A percentile compares a stretch with the other conserved stretches of the same genome.
These are phyloP conservation scores for Butorides virescens DNA, from an alignment of 2,113 vertebrate species.

Conservation along the genomic window DNA sequence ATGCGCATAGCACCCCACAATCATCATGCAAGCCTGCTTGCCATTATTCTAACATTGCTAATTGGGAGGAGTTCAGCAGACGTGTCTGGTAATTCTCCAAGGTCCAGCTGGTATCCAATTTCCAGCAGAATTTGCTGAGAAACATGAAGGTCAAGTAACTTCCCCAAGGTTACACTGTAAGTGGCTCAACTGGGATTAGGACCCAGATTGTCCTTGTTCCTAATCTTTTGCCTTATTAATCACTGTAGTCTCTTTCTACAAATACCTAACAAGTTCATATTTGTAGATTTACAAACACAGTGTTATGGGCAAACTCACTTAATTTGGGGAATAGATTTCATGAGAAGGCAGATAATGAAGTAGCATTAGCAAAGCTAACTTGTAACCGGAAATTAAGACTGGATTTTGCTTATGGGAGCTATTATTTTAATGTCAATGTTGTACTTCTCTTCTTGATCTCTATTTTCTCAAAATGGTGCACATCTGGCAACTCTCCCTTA, in stretches of 20 bases:
- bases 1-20: background rate
- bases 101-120: constrained; percentile 46
- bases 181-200: constrained; percentile 57
- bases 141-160: constrained; percentile 55
- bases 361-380: background rate
- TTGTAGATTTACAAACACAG: background rate
- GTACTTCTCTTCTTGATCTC: background rate
- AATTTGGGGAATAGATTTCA: background rate
- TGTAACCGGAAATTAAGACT: background rate
- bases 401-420: background rate
- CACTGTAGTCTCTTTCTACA: constrained; percentile 4
- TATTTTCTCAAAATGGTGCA: background rate
- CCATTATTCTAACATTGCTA: background rate
- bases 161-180: constrained; percentile 51
- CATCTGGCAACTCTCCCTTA: background rate
- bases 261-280: background rate
- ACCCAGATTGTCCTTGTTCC: background rate
- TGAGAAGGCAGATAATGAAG: background rate
- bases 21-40: background rate
- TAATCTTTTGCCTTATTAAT: constrained; percentile 49
- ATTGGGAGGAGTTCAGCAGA: constrained; percentile 21
- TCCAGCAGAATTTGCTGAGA: constrained; percentile 31
- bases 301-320: background rate
- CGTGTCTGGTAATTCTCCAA: background rate
- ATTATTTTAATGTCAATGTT: background rate